These are phyloP conservation scores for Tribolium castaneum DNA, from an alignment of 1,140 invertebrate species.

Conservation along the genomic window DNA sequence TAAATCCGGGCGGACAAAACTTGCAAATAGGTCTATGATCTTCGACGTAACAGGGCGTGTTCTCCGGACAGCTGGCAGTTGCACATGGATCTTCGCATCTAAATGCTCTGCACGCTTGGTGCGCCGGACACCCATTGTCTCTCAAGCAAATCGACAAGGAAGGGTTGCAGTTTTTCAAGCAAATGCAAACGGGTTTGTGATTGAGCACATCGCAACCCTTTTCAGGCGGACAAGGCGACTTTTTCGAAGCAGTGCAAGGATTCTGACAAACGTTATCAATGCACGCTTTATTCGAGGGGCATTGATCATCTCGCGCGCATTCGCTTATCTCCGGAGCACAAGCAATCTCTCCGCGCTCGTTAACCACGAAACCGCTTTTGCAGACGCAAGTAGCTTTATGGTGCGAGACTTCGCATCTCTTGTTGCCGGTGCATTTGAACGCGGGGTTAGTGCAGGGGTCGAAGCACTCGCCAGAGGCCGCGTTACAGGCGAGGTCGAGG, in stretches of 20 bases:
- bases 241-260: constrained; percentile 77
- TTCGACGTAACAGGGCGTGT: constrained; percentile 89
- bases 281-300: constrained; percentile 86
- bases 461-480: constrained; percentile 75
- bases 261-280: constrained; percentile 84
- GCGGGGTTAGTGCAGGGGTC: constrained; percentile 78
- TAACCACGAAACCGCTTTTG: constrained; percentile 87
- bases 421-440: constrained; percentile 79
- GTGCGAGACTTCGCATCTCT: constrained; percentile 87
- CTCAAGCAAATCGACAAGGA: constrained; percentile 88
- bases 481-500: constrained; percentile 78
- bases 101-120: constrained; percentile 87
- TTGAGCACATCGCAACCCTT: constrained; percentile 88
- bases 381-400: constrained; percentile 89
- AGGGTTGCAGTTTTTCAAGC: constrained; percentile 86
- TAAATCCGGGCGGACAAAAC: constrained; percentile 92
- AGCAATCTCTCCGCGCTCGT: constrained; percentile 83
- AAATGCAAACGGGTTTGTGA: constrained; percentile 86
- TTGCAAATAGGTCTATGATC: constrained; percentile 93
- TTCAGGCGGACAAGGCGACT: constrained; percentile 76
- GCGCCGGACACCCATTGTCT: constrained; percentile 86
- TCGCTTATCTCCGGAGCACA: constrained; percentile 83
- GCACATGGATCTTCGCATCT: constrained; percentile 91
- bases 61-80: constrained; percentile 80
- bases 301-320: constrained; percentile 85